Conservation (phyloP, 2,888 invertebrate species). For the Lasioglossum oenotherae region DNA sequence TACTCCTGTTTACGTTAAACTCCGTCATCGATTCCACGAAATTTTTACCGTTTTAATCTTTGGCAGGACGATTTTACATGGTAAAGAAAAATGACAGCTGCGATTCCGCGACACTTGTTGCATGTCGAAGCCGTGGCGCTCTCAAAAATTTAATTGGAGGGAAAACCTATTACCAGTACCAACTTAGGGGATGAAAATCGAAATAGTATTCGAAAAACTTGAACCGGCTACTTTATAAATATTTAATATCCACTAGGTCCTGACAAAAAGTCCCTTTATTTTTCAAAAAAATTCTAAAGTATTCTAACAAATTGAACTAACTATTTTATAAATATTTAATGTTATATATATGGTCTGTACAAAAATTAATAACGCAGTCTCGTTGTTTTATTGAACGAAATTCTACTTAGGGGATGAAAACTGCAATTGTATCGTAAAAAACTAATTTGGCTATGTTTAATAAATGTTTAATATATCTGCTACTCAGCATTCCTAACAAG, state of each 20-base stretch:
- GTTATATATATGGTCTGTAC: background rate
- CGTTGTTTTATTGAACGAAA: background rate
- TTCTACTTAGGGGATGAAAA: background rate
- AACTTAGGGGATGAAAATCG: background rate
- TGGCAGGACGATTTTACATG: background rate
- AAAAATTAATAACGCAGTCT: background rate
- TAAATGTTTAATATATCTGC: background rate
- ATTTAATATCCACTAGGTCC: background rate
- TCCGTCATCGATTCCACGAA: slow-evolving; percentile 46
- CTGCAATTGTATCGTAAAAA: background rate
- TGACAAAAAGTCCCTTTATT: background rate
- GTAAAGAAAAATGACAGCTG: background rate
- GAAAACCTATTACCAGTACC: background rate
- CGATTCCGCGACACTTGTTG: background rate
- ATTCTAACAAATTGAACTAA: too few relatives aligned
- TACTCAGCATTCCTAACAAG: background rate
- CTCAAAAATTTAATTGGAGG: background rate
- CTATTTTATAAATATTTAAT: background rate
- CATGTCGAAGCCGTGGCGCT: background rate
- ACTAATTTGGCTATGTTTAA: background rate
- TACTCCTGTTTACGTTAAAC: slow-evolving; percentile 26
- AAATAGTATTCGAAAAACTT: background rate
- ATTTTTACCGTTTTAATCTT: background rate
- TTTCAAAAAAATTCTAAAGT: too few relatives aligned
- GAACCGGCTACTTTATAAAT: background rate